Evolutionary conservation across 92 coral and sea anemone genomes (phyloP).

Genomic region (Porites evermanni): DNA sequence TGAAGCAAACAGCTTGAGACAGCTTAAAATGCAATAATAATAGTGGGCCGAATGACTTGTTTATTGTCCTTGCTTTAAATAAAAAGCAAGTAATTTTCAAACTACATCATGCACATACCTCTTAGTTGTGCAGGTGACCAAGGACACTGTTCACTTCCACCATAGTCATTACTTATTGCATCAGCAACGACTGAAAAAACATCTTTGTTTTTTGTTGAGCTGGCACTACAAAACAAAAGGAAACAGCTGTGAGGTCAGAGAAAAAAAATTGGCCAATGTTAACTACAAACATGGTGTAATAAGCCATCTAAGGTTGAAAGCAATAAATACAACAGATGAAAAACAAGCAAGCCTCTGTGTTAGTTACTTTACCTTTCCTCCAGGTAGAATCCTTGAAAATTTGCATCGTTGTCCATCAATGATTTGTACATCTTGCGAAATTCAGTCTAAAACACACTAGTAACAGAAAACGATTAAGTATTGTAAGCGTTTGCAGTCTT

Average conservation of each 20-base stretch:
- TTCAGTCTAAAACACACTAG: conserved; percentile 20
- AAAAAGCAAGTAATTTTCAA: no score
- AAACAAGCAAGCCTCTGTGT: neutral
- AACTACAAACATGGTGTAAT: neutral
- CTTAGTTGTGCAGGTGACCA: conserved; percentile 40
- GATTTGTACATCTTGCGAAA: conserved; percentile 28
- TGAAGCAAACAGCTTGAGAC: no score
- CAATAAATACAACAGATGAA: neutral
- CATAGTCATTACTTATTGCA: conserved; percentile 17
- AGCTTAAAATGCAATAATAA: no score
- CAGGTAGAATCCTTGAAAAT: conserved; percentile 39
- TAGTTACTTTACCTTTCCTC: conserved; percentile 9
- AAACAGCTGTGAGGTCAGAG: neutral
- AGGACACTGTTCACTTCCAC: conserved; percentile 27
- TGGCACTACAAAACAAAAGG: conserved; percentile 7
- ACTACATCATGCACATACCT: neutral
- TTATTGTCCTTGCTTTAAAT: no score
- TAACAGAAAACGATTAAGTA: neutral
- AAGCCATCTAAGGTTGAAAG: neutral
- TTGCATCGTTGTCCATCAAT: conserved; percentile 17
- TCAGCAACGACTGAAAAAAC: neutral
- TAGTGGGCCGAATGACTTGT: no score
- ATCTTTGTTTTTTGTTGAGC: conserved; percentile 11
- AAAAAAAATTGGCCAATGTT: no score
- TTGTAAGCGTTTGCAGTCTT: neutral